Conservation (phyloP, 2,888 invertebrate genomes). For the Folsomia candida region DNA sequence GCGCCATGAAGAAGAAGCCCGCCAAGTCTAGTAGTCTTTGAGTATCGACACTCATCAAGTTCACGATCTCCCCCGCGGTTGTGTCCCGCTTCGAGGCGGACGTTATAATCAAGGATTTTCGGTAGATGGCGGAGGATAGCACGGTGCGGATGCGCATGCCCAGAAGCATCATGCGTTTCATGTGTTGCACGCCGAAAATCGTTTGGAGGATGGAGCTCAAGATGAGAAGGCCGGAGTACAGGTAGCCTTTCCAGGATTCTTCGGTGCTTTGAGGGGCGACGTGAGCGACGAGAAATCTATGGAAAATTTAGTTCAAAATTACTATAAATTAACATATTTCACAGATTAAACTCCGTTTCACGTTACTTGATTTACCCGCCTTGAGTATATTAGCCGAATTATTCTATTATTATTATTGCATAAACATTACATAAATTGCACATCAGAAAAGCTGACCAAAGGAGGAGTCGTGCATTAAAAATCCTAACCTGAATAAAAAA, state of each 20-base stretch:
- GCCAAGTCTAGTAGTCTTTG: constrained; percentile 75
- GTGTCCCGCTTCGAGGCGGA: constrained; percentile 25
- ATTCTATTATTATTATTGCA: no score
- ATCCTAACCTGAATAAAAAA: no score
- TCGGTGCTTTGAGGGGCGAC: constrained; percentile 28
- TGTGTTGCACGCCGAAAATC: constrained; percentile 57
- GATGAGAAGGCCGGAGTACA: constrained; percentile 57
- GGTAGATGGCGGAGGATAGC: constrained; percentile 56
- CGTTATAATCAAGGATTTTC: constrained; percentile 52
- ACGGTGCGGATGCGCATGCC: constrained; percentile 59
- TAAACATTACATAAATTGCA: no score
- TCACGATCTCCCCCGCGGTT: no score
- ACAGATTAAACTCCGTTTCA: no score
- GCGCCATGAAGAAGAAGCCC: constrained; percentile 79
- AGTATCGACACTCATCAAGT: no score
- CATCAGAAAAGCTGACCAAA: no score
- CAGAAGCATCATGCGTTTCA: constrained; percentile 55
- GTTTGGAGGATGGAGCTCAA: constrained; percentile 56
- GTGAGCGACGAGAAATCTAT: constrained; percentile 45
- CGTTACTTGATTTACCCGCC: no score
- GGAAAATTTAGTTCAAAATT: no score
- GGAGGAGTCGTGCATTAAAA: no score
- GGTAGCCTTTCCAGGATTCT: constrained; percentile 58
- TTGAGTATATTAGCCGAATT: no score
- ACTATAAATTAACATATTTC: no score